A percentile compares a stretch with the other conserved stretches of the same genome.
These are phyloP conservation scores for Altica lythri DNA, from an alignment of 2,888 invertebrate genomes.

Conservation along the genomic window DNA sequence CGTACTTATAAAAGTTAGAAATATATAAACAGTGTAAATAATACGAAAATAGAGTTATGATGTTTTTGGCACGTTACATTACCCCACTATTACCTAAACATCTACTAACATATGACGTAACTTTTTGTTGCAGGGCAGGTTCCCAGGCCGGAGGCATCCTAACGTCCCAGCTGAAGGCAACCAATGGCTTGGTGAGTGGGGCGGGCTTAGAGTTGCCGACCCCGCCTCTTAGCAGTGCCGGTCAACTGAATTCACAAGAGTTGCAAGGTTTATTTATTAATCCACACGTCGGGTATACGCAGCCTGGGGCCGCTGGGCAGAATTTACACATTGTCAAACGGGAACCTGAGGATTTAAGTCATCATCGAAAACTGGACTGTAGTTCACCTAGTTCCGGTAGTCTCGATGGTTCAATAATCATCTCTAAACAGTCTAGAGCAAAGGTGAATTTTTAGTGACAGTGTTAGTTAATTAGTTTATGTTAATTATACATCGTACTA, in stretches of 20 bases:
- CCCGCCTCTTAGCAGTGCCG: conserved; percentile 55
- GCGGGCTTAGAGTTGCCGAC: conserved; percentile 63
- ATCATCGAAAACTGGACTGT: conserved; percentile 67
- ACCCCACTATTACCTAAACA: conserved; percentile 18
- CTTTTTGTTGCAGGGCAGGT: conserved; percentile 57
- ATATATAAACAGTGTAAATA: too few relatives aligned
- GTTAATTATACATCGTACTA: conserved; percentile 10
- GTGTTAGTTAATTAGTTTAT: conserved; percentile 11
- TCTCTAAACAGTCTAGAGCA: conserved; percentile 61
- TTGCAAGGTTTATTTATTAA: conserved; percentile 62
- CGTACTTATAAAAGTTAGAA: too few relatives aligned
- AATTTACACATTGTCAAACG: conserved; percentile 75
- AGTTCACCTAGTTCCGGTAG: conserved; percentile 61
- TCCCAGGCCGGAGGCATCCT: conserved; percentile 61
- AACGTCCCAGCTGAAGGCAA: conserved; percentile 71
- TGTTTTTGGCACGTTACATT: conserved; percentile 14
- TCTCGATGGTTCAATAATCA: conserved; percentile 62
- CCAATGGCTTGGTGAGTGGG: conserved; percentile 74
- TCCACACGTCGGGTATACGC: conserved; percentile 67
- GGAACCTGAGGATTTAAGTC: conserved; percentile 81
- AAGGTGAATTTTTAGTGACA: conserved; percentile 59
- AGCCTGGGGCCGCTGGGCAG: conserved; percentile 56
- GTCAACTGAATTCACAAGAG: conserved; percentile 67
- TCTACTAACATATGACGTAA: conserved; percentile 46
- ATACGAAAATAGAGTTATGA: too few relatives aligned